These are phyloP conservation scores for Dromiciops gliroides DNA, from an alignment of 2,113 vertebrate genomes.

Conservation along the genomic window DNA sequence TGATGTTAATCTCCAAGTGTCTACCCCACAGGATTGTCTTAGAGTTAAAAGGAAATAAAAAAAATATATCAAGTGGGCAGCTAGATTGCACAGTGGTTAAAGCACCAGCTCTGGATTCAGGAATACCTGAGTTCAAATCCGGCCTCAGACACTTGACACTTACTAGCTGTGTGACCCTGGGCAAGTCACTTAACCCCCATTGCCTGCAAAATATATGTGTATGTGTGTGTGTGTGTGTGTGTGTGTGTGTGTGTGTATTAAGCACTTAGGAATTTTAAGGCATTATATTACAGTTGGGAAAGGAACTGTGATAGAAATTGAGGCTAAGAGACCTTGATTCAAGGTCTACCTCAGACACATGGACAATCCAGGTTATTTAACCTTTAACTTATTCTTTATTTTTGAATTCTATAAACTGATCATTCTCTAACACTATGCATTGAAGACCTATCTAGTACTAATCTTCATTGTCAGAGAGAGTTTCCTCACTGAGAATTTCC, in stretches of 20 bases:
- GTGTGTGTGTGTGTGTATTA: too few species aligned
- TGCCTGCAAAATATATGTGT: too few species aligned
- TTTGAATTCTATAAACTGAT: not conserved
- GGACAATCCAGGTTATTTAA: not conserved
- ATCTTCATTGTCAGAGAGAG: not conserved
- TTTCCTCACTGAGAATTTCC: not conserved
- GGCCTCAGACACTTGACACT: too few species aligned
- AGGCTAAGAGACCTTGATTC: too few species aligned
- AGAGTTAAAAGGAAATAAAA: not conserved
- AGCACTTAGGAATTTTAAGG: not conserved
- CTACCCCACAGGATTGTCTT: not conserved
- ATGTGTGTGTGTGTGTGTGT: too few species aligned
- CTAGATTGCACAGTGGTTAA: too few species aligned
- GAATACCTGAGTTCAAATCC: too few species aligned
- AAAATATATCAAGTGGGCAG: too few species aligned
- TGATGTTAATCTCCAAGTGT: not conserved
- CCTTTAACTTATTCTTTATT: not conserved
- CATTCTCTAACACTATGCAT: not conserved
- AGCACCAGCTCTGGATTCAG: too few species aligned
- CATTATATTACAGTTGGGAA: too few species aligned
- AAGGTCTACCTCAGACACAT: not conserved
- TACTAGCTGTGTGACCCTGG: too few species aligned
- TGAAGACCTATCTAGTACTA: not conserved
- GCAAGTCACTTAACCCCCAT: too few species aligned
- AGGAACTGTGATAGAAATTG: not conserved